These are phyloP conservation scores for Callionymus lyra DNA, from an alignment of 2,113 vertebrate species.

Conservation along the genomic window DNA sequence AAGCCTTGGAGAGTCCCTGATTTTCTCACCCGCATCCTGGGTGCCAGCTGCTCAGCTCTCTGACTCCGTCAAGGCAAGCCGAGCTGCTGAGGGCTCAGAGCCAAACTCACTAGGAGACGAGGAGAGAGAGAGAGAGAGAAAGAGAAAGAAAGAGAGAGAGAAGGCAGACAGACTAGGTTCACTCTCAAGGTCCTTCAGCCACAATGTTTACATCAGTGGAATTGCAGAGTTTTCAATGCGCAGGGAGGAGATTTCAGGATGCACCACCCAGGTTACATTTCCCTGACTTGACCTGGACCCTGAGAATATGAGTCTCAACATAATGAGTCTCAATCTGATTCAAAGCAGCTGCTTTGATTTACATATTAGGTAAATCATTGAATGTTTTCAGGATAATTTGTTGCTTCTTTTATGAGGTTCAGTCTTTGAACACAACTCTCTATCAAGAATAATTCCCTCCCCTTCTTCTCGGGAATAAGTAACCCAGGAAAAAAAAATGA, in stretches of 20 bases:
- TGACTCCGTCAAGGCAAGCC: slow-evolving; percentile 27
- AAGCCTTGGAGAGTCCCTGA: slow-evolving; percentile 42
- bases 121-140: slow-evolving; percentile 3
- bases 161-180: slow-evolving; percentile 6
- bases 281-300: slow-evolving; percentile 20
- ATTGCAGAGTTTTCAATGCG: slow-evolving; percentile 20
- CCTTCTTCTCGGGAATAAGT: slow-evolving; percentile 2
- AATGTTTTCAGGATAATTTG: too few relatives aligned
- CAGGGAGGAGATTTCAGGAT: slow-evolving; percentile 24
- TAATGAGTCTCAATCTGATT: slow-evolving; percentile 7
- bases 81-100: slow-evolving; percentile 7
- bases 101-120: slow-evolving; percentile 17
- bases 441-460: not conserved
- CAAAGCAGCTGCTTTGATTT: slow-evolving; percentile 14
- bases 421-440: too few relatives aligned
- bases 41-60: slow-evolving; percentile 26
- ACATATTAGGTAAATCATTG: too few relatives aligned
- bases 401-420: too few relatives aligned
- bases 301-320: too few relatives aligned
- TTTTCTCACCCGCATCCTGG: slow-evolving; percentile 31
- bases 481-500: too few relatives aligned
- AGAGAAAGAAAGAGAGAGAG: slow-evolving; percentile 3
- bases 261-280: slow-evolving; percentile 38
- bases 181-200: slow-evolving; percentile 34
- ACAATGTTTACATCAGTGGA: slow-evolving; percentile 22